A percentile compares a stretch with the other conserved stretches of the same genome.
Conservation (phyloP, 2,888 invertebrate species). For the Trachelus stipa region DNA sequence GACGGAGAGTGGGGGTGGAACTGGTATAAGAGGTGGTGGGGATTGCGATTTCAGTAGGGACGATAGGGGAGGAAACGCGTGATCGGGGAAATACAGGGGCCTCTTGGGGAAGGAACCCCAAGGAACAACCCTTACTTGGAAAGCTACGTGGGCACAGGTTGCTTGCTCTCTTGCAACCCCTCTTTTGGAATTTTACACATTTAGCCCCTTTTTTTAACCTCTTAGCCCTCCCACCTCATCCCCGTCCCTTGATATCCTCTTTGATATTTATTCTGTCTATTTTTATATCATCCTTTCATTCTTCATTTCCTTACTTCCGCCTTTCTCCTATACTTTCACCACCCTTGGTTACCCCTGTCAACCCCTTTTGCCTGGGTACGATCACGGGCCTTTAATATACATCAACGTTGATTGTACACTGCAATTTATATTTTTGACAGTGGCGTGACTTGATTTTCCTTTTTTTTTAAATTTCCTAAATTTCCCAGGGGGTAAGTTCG, state of each 20-base stretch:
- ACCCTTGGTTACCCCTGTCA: neutral
- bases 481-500: neutral
- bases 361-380: neutral
- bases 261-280: neutral
- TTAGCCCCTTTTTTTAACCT: neutral
- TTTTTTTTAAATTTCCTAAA: neutral
- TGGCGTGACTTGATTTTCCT: neutral
- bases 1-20: neutral
- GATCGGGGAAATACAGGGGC: neutral
- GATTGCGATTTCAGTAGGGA: slow-evolving; percentile 14
- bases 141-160: neutral
- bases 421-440: neutral
- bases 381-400: neutral
- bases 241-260: neutral
- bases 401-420: neutral
- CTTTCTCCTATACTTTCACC: neutral
- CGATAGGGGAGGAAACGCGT: neutral
- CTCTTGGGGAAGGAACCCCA: neutral
- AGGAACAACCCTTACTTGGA: neutral
- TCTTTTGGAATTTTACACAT: neutral
- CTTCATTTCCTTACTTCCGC: neutral
- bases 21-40: slow-evolving; percentile 10
- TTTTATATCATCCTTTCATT: neutral
- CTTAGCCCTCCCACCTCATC: neutral
- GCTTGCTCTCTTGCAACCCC: neutral